Evolutionary conservation across 2,797 vertebrate species (phyloP).

Genomic region (Gymnothorax javanicus): DNA sequence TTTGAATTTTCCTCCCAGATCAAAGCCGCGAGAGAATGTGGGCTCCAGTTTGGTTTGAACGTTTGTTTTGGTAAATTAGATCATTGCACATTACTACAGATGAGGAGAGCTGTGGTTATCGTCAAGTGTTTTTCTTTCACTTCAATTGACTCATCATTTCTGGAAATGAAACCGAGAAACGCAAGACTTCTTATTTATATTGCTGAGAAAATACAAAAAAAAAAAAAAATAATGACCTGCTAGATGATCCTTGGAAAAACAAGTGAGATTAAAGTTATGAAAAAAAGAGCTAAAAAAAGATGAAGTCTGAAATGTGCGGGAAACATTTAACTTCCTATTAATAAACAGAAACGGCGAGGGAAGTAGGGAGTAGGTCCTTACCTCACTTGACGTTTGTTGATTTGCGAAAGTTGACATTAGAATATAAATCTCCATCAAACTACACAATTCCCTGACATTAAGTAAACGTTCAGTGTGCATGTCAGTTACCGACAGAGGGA

Average conservation of each 20-base stretch:
- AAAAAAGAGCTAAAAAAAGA: conserved; percentile 14
- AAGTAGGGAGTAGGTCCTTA: conserved; percentile 8
- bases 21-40: not conserved
- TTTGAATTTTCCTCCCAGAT: not conserved
- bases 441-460: conserved; percentile 39
- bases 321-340: conserved; percentile 40
- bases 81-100: not conserved
- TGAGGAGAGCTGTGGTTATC: conserved; percentile 1
- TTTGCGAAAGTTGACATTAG: conserved; percentile 36
- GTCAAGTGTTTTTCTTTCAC: conserved; percentile 21
- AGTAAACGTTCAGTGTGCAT: conserved; percentile 59
- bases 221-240: conserved; percentile 27
- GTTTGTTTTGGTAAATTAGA: conserved; percentile 22
- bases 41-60: not conserved
- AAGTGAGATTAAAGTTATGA: not conserved
- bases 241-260: not conserved
- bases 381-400: conserved; percentile 26
- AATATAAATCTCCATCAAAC: conserved; percentile 46
- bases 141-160: conserved; percentile 33
- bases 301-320: conserved; percentile 39
- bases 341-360: conserved; percentile 43
- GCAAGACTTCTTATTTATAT: conserved; percentile 30
- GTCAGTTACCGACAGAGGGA: conserved; percentile 59
- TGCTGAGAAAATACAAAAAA: conserved; percentile 22
- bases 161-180: conserved; percentile 22